Evolutionary conservation across 2,113 vertebrate species (phyloP), one percentile per base, ranked within the genome.

Genomic region (Anhinga rufa): DNA sequence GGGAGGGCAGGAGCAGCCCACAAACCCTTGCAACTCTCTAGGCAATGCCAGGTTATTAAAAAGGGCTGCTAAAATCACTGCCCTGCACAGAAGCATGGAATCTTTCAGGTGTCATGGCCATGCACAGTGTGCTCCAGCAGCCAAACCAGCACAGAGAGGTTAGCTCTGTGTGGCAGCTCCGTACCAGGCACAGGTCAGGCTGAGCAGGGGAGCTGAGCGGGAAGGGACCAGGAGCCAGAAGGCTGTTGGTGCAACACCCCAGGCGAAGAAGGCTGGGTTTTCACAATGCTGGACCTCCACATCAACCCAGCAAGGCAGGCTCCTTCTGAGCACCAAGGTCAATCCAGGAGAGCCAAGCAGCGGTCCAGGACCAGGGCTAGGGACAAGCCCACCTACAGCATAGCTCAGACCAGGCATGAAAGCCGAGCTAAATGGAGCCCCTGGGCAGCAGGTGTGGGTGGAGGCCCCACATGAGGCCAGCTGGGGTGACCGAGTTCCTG

Each of bases 161-260:
- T 70, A 17, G 18, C 11, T 46, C 42, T 78, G 65, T 5, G 0
- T 16, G 58, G 52, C 3, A 2, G 20, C 70, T 77, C 58, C 0
- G 0, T 11, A 7, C 15, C 9, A n/a, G 40, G 46, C 64, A 61
- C 13, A 14, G 46, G 20, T 21, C 0, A 0, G 51, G 32, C 77
- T 42, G 65, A 36, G 60, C 25, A 36, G 31, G 21, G 48, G 4
- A 40, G 17, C 36, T 12, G 66, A 29, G 18, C 0, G 4, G 54
- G 60, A 64, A 34, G 34, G 44, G 42, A 32, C 19, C 54, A 20
- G 18, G 19, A 65, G 17, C 34, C 49, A 12, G 22, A 28, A 84
- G 44, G 57, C 49, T 52, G 34, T 31, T 1, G 6, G 76, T 52
- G 38, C 52, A 77, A 46, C 77, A 55, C 17, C 28, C n/a, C 14